Evolutionary conservation across 1,140 invertebrate species (phyloP).

Genomic region (Wiebesia pumilae): DNA sequence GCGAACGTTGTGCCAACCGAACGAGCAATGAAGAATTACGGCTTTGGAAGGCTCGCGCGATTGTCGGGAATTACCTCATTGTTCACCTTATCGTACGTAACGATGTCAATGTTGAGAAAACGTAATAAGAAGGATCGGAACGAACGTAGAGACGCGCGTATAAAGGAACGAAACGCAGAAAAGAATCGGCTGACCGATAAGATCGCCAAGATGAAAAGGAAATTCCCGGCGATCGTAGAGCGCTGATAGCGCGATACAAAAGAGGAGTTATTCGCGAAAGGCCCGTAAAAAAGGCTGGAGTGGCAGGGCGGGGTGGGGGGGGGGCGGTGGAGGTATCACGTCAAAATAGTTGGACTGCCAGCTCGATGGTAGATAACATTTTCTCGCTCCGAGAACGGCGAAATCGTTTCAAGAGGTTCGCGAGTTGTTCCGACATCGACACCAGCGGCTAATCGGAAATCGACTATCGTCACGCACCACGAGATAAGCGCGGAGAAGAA

Average conservation of each 20-base stretch:
- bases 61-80: slow-evolving; percentile 25
- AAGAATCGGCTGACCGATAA: slow-evolving; percentile 45
- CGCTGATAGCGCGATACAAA: slow-evolving; percentile 42
- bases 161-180: slow-evolving; percentile 1
- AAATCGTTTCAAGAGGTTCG: neutral
- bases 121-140: slow-evolving; percentile 9
- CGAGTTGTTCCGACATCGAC: neutral
- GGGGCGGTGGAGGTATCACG: neutral
- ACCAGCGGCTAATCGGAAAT: neutral
- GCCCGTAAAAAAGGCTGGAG: neutral
- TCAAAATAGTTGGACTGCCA: slow-evolving; percentile 32
- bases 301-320: neutral
- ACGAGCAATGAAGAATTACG: slow-evolving; percentile 27
- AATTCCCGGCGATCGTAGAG: slow-evolving; percentile 44
- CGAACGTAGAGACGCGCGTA: neutral
- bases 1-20: neutral
- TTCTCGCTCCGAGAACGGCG: neutral
- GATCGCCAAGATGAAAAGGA: slow-evolving; percentile 50
- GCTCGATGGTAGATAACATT: slow-evolving; percentile 9
- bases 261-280: slow-evolving; percentile 28
- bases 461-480: neutral
- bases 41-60: neutral
- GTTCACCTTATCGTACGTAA: slow-evolving; percentile 43
- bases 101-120: slow-evolving; percentile 52
- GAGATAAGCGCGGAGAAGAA: neutral